Evolutionary conservation across 2,113 vertebrate genomes (phyloP).

Genomic region (Daphoenositta chrysoptera): DNA sequence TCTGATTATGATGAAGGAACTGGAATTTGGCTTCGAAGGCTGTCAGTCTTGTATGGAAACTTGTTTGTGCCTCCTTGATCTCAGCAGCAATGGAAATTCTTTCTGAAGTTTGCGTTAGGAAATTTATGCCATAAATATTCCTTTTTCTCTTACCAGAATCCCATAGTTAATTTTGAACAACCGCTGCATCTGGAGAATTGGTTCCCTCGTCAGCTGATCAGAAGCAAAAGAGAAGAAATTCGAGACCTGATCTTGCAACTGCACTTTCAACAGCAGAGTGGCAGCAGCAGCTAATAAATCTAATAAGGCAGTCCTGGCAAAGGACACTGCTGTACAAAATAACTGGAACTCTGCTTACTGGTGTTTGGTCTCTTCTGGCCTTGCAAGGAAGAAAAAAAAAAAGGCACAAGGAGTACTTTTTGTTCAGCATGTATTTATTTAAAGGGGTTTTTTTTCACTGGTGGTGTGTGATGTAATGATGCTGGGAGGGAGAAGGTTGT

Average conservation of each 20-base stretch:
- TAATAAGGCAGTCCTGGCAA: neutral
- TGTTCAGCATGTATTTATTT: constrained; percentile 47
- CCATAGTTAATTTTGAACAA: constrained; percentile 89
- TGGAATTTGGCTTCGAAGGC: neutral
- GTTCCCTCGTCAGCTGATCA: constrained; percentile 90
- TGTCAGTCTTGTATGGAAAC: neutral
- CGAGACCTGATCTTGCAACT: constrained; percentile 88
- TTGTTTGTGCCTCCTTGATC: neutral
- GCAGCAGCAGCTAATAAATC: constrained; percentile 72
- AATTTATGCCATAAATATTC: neutral
- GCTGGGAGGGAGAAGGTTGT: neutral
- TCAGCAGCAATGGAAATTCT: neutral
- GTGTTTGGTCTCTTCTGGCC: neutral
- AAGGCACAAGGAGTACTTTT: constrained; percentile 4
- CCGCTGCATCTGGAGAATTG: constrained; percentile 86
- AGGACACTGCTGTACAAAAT: neutral
- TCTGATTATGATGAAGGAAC: neutral
- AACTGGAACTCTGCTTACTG: constrained; percentile 50
- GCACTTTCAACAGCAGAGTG: constrained; percentile 81
- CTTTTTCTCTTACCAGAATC: constrained; percentile 79
- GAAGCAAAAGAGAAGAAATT: constrained; percentile 91
- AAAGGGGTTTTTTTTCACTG: neutral
- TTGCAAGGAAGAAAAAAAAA: neutral
- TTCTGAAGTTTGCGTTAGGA: neutral
- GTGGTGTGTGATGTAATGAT: neutral